phyloP scores from a whole-genome alignment of 2,113 vertebrate genomes.

The Ceyx cyanopectus region DNA sequence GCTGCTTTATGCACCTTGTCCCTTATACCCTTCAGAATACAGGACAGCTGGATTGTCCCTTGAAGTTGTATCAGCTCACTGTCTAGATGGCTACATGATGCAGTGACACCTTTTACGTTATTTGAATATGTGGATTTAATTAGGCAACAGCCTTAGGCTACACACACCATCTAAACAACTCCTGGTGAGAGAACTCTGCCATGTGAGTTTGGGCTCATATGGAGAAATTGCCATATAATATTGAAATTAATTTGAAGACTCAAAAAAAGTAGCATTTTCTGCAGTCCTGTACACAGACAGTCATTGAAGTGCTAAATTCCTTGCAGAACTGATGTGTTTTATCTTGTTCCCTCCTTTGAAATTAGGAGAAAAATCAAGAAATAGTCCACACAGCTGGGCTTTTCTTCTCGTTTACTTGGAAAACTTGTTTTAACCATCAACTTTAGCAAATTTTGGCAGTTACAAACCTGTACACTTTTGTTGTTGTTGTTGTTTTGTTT shows the following conservation, averaged over 20 bases:
- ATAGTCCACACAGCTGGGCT: conserved; percentile 59
- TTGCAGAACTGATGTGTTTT: not conserved
- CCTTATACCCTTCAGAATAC: not conserved
- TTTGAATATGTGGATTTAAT: not conserved
- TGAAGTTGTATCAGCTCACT: not conserved
- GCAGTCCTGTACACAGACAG: not conserved
- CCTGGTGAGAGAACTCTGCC: not conserved
- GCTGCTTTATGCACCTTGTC: not conserved
- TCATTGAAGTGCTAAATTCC: not conserved
- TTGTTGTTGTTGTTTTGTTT: conserved; percentile 29
- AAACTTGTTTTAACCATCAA: conserved; percentile 83
- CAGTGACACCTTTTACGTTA: not conserved
- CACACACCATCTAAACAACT: not conserved
- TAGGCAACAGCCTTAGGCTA: not conserved
- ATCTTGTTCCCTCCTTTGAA: conserved; percentile 23
- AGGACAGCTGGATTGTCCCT: not conserved
- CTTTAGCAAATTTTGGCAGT: conserved; percentile 85
- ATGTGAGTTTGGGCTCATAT: not conserved
- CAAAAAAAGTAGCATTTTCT: not conserved
- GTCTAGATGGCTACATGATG: not conserved
- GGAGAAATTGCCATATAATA: not conserved
- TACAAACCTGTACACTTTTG: conserved; percentile 82
- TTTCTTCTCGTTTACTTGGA: conserved; percentile 81
- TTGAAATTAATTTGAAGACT: not conserved
- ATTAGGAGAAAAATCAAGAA: conserved; percentile 58